Percentiles rank a stretch among this genome's conserved stretches.
Evolutionary conservation across 1,140 invertebrate species (phyloP).

Genomic region (Paralvinella palmiformis): DNA sequence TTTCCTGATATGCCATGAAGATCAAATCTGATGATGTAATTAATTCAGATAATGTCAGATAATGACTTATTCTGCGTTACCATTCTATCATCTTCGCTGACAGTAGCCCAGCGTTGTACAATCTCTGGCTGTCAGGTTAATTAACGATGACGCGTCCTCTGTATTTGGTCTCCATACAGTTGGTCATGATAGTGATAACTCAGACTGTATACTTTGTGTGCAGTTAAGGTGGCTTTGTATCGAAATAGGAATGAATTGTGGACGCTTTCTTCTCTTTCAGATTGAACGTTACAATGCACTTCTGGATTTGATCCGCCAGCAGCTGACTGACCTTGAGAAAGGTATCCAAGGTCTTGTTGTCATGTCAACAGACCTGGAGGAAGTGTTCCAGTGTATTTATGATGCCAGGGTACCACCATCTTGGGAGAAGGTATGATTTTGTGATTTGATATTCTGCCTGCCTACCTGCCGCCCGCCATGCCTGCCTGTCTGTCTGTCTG

Average conservation of each 20-base stretch:
- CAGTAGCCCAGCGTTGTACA: no score
- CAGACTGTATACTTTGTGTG: not conserved
- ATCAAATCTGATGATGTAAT: no score
- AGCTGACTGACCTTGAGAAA: slow-evolving; percentile 63
- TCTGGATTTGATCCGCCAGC: slow-evolving; percentile 53
- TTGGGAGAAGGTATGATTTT: slow-evolving; percentile 66
- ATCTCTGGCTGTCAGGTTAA: no score
- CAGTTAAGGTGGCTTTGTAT: not conserved
- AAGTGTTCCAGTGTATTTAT: slow-evolving; percentile 70
- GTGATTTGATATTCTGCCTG: not conserved
- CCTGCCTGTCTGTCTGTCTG: slow-evolving; percentile 7
- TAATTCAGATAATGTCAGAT: no score
- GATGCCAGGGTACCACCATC: slow-evolving; percentile 68
- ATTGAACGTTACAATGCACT: slow-evolving; percentile 59
- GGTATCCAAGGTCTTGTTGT: slow-evolving; percentile 75
- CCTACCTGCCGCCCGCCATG: not conserved
- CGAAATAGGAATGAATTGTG: not conserved
- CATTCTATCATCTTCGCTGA: no score
- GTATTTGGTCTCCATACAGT: no score
- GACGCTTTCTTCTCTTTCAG: slow-evolving; percentile 30
- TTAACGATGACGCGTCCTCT: no score
- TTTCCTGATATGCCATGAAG: no score
- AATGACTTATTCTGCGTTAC: no score
- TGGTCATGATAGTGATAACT: no score
- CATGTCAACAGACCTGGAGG: slow-evolving; percentile 76